Percentiles rank a stretch among this genome's conserved stretches.
phyloP scores from a whole-genome alignment of 2,113 vertebrate genomes.

The Cyprinus carpio region DNA sequence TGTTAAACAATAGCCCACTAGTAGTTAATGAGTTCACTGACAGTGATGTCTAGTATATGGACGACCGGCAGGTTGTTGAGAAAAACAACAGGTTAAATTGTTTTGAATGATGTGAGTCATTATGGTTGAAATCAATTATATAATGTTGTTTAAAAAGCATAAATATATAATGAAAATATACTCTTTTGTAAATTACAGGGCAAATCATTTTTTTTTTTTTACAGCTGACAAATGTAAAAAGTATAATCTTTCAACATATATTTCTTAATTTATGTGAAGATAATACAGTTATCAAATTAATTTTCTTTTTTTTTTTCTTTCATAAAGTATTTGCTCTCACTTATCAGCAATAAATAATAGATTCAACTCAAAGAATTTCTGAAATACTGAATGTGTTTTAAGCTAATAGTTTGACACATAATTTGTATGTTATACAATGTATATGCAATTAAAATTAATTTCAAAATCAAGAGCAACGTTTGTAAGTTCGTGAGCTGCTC shows the following conservation, averaged over 20 bases:
- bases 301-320: not conserved
- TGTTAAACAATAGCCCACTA: constrained; percentile 12
- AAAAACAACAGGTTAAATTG: not conserved
- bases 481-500: not conserved
- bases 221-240: not conserved
- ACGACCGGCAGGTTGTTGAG: not conserved
- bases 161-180: not conserved
- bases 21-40: not conserved
- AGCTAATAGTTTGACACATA: not conserved
- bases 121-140: not conserved
- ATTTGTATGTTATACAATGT: not conserved
- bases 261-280: not conserved
- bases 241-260: not conserved
- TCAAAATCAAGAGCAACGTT: not conserved
- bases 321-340: not conserved
- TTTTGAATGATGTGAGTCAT: no score
- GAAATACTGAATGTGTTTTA: not conserved
- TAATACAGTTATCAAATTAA: not conserved
- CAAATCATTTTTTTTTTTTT: not conserved
- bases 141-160: not conserved
- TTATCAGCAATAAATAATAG: not conserved
- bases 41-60: not conserved
- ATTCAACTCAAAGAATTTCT: not conserved
- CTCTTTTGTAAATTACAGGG: not conserved
- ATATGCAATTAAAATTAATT: not conserved